Conservation (phyloP, 2,888 invertebrate species). For the Litoditis marina region DNA sequence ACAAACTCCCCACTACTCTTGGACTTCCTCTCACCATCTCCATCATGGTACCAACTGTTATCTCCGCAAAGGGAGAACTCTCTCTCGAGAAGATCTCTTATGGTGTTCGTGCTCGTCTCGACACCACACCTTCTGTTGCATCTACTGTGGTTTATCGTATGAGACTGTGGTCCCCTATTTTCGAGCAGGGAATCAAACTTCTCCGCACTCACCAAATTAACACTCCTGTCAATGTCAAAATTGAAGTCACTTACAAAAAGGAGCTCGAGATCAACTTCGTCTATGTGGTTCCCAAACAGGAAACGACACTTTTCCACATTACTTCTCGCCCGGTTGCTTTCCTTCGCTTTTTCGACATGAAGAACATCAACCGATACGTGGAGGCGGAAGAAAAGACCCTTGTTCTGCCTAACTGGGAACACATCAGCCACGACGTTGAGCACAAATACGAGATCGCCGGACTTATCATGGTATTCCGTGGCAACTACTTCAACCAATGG, state of each 20-base stretch:
- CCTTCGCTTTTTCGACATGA: slow-evolving; percentile 35
- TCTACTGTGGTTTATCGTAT: slow-evolving; percentile 37
- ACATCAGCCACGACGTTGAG: slow-evolving; percentile 23
- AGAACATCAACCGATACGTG: no score
- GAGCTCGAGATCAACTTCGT: slow-evolving; percentile 22
- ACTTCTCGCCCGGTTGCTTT: slow-evolving; percentile 39
- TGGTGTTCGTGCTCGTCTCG: slow-evolving; percentile 23
- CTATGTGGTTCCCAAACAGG: slow-evolving; percentile 25
- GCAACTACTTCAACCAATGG: slow-evolving; percentile 33
- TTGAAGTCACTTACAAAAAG: slow-evolving; percentile 22
- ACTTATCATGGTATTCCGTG: slow-evolving; percentile 30
- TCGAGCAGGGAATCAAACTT: slow-evolving; percentile 51
- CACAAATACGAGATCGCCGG: slow-evolving; percentile 27
- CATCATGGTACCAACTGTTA: slow-evolving; percentile 39
- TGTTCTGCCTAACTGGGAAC: slow-evolving; percentile 28
- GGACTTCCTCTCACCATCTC: slow-evolving; percentile 50
- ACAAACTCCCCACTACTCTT: slow-evolving; percentile 46
- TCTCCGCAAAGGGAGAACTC: slow-evolving; percentile 29
- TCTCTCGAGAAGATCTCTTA: slow-evolving; percentile 20
- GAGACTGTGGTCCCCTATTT: slow-evolving; percentile 43
- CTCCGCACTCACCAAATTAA: slow-evolving; percentile 34
- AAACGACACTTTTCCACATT: slow-evolving; percentile 35
- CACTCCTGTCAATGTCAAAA: slow-evolving; percentile 45
- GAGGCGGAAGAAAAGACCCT: slow-evolving; percentile 50
- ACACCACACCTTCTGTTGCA: slow-evolving; percentile 34